Evolutionary conservation across 2,113 vertebrate genomes (phyloP), one percentile per base, ranked within the genome.

Genomic region (Ailuropoda melanoleuca): DNA sequence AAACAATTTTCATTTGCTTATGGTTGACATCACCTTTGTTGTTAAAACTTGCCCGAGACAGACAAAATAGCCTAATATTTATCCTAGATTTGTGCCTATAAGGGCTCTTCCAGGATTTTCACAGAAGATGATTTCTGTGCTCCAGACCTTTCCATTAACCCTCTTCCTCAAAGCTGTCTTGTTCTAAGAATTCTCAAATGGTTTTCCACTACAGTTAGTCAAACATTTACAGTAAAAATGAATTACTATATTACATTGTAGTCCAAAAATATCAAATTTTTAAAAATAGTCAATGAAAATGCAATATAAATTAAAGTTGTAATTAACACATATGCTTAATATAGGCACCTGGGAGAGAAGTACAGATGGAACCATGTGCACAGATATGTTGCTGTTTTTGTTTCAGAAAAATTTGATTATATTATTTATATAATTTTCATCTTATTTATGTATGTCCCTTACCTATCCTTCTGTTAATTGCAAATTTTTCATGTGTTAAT

Each of bases 111-210:
- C 10, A 50, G 23, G n/a, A 85, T 60, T 46, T 80, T 95, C n/a
- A 68, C 7, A 31, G 6, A 74, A 23, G 1, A 0, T 55, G 3
- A 46, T 1, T 13, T 66, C 6, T 81, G 6, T 55, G 13, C 1
- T 26, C 13, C 17, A 37, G 26, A 55, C 1, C 1, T 62, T 93
- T 68, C 11, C 17, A 56, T 6, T 55, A 48, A 31, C 39, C 4
- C 4, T 94, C 56, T 83, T 85, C 26, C 18, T 88, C 14, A 39
- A 0, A 62, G 2, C 9, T 85, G 0, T 31, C 24, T 53, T 43
- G 13, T 26, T 91, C 10, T 46, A 53, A 91, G 3, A 74, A 8
- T 53, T 74, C 24, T 43, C 2, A 0, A 34, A 66, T 46, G 24
- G 0, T 48, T 93, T 88, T 43, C 60, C 19, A 90, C 29, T 31